Percentiles rank a stretch among this genome's conserved stretches.
These are phyloP conservation scores for Bombycilla garrulus DNA, from an alignment of 2,113 vertebrate species.

Conservation along the genomic window DNA sequence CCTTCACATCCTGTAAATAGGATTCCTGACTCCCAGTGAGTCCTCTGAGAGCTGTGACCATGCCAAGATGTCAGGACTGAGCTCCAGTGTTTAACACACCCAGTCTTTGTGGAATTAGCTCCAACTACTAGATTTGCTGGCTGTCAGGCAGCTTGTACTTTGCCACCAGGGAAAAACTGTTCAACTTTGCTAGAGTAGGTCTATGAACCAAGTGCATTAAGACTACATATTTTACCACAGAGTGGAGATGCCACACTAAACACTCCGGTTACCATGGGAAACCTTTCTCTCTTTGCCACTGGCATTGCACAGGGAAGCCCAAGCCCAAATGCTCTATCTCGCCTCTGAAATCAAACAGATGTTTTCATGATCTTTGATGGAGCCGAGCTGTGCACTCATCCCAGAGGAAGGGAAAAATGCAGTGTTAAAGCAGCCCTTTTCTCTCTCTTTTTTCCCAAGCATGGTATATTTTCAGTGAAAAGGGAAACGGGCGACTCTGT, in stretches of 20 bases:
- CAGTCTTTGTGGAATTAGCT: not conserved
- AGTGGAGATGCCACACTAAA: slow-evolving; percentile 18
- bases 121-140: not conserved
- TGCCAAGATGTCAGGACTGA: not conserved
- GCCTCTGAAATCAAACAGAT: slow-evolving; percentile 55
- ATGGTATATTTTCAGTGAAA: not conserved
- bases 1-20: not conserved
- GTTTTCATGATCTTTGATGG: slow-evolving; percentile 39
- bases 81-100: not conserved
- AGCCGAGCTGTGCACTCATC: slow-evolving; percentile 2
- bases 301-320: slow-evolving; percentile 3
- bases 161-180: slow-evolving; percentile 15
- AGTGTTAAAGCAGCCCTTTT: not conserved
- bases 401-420: slow-evolving; percentile 5
- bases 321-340: slow-evolving; percentile 8
- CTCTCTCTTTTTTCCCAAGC: not conserved
- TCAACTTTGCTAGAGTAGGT: slow-evolving; percentile 2
- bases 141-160: slow-evolving; percentile 5
- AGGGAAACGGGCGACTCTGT: not conserved
- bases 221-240: not conserved
- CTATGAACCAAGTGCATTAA: slow-evolving; percentile 18
- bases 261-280: slow-evolving; percentile 39
- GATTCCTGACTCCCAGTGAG: not conserved
- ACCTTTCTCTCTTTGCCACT: slow-evolving; percentile 44
- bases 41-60: not conserved